Percentiles rank a stretch among this genome's conserved stretches.
phyloP scores from a whole-genome alignment of 2,888 invertebrate genomes.

The Diaphora mendica region DNA sequence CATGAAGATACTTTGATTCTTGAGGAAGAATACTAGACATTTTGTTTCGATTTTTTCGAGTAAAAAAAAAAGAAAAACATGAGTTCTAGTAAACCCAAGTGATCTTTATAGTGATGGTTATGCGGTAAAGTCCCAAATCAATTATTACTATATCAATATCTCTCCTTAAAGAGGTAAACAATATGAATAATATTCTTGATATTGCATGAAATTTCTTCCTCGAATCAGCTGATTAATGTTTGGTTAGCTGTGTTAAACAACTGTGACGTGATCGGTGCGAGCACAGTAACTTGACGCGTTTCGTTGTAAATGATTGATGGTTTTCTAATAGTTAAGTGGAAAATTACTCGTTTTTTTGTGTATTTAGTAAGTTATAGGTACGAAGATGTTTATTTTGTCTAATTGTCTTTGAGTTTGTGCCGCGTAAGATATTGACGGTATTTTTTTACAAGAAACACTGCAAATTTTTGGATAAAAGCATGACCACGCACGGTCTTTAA shows the following conservation, averaged over 20 bases:
- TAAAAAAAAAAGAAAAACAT: not conserved
- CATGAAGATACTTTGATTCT: too few species aligned
- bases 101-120: not conserved
- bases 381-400: conserved; percentile 11
- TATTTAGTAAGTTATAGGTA: conserved; percentile 6
- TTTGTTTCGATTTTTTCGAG: too few species aligned
- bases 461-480: too few species aligned
- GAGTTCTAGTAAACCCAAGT: not conserved
- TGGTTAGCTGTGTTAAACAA: conserved; percentile 51
- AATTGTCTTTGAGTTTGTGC: not conserved
- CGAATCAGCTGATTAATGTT: conserved; percentile 40
- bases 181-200: not conserved
- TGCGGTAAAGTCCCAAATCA: not conserved
- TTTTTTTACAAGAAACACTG: too few species aligned
- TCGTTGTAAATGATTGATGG: conserved; percentile 32
- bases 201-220: conserved; percentile 43
- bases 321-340: conserved; percentile 30
- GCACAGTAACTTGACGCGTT: conserved; percentile 27
- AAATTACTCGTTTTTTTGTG: conserved; percentile 33
- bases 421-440: too few species aligned
- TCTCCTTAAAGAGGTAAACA: not conserved
- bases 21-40: too few species aligned
- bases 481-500: not conserved
- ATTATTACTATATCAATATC: not conserved
- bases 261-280: conserved; percentile 47